Evolutionary conservation across 2,888 invertebrate genomes (phyloP), one percentile per base, ranked within the genome.

Genomic region (Zootermopsis nevadensis): DNA sequence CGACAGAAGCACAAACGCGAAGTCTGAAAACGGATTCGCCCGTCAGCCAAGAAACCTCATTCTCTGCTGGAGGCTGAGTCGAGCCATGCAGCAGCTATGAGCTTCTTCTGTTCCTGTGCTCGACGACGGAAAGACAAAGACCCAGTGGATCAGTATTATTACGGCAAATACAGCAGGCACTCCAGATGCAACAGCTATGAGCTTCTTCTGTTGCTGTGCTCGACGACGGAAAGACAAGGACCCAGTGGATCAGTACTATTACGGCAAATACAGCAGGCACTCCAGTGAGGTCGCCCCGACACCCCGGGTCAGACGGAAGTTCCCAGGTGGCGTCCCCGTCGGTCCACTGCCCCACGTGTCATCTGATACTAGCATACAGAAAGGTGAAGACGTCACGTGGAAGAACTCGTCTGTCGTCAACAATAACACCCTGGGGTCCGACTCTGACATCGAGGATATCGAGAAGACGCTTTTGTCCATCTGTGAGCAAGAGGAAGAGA

Each of bases 291-390:
- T 55, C 53, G 82, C 82, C 1, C 82, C n/a, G 27, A 82, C 82
- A 33, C 82, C 82, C 3, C 53, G 82, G 3, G 55, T 82, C 22
- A 30, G 60, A 22, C 82, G 82, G 27, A 82, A 82, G 82, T 82
- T 82, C 31, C 82, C 82, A 6, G 82, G 55, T n/a, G 82, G 82
- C 60, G 74, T 81, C 15, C n/a, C 42, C 31, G 42, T 27, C 60
- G 27, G 53, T 27, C n/a, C 74, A 15, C 48, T 72, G 72, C 72
- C 81, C 4, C 35, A n/a, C 31, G 81, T 74, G 10, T 42, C 81
- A 10, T 81, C 81, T 7, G 81, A 81, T n/a, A 48, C 53, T n/a
- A 69, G 24, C 31, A 33, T n/a, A 19, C 38, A 48, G 48, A 72
- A 48, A 48, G 81, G n/a, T 24, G 53, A 81, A 12, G 69, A 72